Conservation (phyloP, 2,797 vertebrate genomes). For the Percopsis omiscomaycus region DNA sequence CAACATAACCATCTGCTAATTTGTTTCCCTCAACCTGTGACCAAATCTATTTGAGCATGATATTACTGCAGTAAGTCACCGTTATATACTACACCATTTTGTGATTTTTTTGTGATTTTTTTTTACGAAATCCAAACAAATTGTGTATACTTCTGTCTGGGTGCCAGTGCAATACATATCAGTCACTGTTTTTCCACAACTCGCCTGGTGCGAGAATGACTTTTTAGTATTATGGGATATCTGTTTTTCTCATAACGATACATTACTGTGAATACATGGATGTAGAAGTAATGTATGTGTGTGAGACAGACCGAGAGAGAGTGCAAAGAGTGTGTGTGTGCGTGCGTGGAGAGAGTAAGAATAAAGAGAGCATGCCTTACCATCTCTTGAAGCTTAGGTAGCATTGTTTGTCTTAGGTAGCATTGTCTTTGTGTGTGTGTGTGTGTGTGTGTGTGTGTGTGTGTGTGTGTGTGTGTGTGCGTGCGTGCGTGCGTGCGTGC, state of each 20-base stretch:
- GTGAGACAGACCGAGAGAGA: background rate
- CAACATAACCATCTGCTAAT: background rate
- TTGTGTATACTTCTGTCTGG: background rate
- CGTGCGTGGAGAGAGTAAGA: background rate
- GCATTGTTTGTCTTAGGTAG: slow-evolving; percentile 36
- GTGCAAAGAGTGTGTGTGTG: slow-evolving; percentile 18
- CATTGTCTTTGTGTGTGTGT: slow-evolving; percentile 15
- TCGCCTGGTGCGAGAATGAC: slow-evolving; percentile 38
- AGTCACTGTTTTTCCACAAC: slow-evolving; percentile 20
- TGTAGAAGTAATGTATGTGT: slow-evolving; percentile 33
- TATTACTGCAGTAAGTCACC: slow-evolving; percentile 27
- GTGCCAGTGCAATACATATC: slow-evolving; percentile 28
- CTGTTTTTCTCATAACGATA: slow-evolving; percentile 56
- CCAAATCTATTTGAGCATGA: slow-evolving; percentile 6
- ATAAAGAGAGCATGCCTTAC: slow-evolving; percentile 14
- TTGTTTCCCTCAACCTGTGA: slow-evolving; percentile 1
- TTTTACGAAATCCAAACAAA: slow-evolving; percentile 22
- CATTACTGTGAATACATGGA: slow-evolving; percentile 46
- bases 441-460: slow-evolving; percentile 14
- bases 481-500: slow-evolving; percentile 9
- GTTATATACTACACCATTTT: slow-evolving; percentile 32
- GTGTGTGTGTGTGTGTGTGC: background rate
- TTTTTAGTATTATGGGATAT: slow-evolving; percentile 32
- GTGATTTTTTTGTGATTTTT: slow-evolving; percentile 29
- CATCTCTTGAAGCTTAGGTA: slow-evolving; percentile 55